Percentiles rank a stretch among this genome's conserved stretches.
These are phyloP conservation scores for Tupaia tana DNA, from an alignment of 2,113 vertebrate species.

Conservation along the genomic window DNA sequence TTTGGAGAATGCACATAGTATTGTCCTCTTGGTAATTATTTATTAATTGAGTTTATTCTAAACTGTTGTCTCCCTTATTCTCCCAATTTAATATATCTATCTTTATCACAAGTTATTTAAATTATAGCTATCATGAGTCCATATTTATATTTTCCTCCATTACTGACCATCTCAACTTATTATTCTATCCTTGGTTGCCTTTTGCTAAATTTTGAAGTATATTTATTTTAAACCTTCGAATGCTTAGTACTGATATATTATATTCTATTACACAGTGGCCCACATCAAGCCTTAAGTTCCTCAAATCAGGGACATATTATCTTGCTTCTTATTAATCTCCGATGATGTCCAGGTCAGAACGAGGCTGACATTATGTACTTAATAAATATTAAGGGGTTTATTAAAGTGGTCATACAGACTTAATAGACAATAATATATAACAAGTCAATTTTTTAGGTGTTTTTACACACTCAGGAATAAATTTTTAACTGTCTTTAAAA, in stretches of 20 bases:
- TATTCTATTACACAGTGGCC: not conserved
- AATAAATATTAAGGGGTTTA: constrained; percentile 19
- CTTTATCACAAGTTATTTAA: not conserved
- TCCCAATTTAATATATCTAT: not conserved
- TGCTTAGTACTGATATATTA: not conserved
- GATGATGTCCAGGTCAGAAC: not conserved
- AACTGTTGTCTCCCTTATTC: not conserved
- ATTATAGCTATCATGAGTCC: not conserved
- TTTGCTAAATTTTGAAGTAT: not conserved
- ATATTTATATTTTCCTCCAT: not conserved
- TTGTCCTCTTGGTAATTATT: not conserved
- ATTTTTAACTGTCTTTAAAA: constrained; percentile 54
- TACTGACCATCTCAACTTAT: not conserved
- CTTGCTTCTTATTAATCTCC: not conserved
- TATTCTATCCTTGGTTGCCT: not conserved
- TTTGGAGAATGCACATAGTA: not conserved
- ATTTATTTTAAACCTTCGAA: not conserved
- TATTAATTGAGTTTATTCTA: not conserved
- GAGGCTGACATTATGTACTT: not conserved
- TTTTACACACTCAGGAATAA: constrained; percentile 47
- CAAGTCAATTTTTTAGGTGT: not conserved
- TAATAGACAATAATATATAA: not conserved
- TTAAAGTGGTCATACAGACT: constrained; percentile 10
- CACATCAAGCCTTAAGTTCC: not conserved
- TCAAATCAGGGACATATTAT: not conserved